Evolutionary conservation across 2,888 invertebrate species (phyloP).

Genomic region (Gari tellinella): DNA sequence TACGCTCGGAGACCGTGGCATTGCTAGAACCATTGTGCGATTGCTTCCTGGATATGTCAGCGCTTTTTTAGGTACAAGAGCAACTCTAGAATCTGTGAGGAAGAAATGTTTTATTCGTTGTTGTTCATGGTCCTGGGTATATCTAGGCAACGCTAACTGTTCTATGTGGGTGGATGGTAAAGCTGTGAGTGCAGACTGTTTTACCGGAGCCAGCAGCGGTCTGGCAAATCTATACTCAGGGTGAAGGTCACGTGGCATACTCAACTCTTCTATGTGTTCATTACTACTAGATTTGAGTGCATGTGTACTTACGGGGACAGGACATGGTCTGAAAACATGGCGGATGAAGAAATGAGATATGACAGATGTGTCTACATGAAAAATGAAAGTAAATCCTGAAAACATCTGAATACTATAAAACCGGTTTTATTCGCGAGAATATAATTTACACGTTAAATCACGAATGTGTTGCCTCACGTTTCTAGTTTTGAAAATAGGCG

Average conservation of each 20-base stretch:
- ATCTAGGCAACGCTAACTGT: slow-evolving; percentile 29
- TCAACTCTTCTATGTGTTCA: slow-evolving; percentile 18
- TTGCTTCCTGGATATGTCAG: slow-evolving; percentile 9
- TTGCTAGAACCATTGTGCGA: slow-evolving; percentile 17
- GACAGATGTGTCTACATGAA: slow-evolving; percentile 6
- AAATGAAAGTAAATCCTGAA: too few relatives aligned
- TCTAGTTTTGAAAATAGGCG: too few relatives aligned
- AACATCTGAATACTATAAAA: too few relatives aligned
- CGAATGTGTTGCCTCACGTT: too few relatives aligned
- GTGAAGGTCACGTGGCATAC: slow-evolving; percentile 24
- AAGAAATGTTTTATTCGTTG: slow-evolving; percentile 13
- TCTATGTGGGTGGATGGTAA: slow-evolving; percentile 18
- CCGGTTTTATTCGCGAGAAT: too few relatives aligned
- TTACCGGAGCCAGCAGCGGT: slow-evolving; percentile 17
- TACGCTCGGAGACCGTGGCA: slow-evolving; percentile 11
- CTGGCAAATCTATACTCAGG: slow-evolving; percentile 29
- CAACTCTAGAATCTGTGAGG: slow-evolving; percentile 8
- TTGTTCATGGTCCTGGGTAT: slow-evolving; percentile 32
- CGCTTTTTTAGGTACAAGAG: slow-evolving; percentile 2
- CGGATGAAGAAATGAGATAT: background rate
- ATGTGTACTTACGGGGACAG: slow-evolving; percentile 21
- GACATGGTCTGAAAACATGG: slow-evolving; percentile 35
- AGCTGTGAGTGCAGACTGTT: slow-evolving; percentile 22
- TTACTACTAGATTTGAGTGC: slow-evolving; percentile 7
- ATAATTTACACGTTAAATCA: too few relatives aligned